These are phyloP conservation scores for Perodicticus potto DNA, from an alignment of 2,797 vertebrate species.

Conservation along the genomic window DNA sequence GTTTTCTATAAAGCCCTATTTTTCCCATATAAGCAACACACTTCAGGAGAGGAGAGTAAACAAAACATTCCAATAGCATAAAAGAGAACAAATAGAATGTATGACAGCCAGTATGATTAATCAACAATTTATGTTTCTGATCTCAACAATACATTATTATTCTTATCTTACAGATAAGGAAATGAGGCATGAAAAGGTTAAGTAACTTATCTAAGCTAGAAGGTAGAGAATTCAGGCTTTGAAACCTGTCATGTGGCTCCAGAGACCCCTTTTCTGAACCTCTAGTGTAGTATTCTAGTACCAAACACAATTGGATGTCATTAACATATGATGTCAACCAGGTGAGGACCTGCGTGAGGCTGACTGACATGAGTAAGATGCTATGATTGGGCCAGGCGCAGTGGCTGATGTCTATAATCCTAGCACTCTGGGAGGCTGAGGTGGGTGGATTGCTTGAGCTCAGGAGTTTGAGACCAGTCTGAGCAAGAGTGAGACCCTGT, in stretches of 20 bases:
- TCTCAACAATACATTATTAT: constrained; percentile 8
- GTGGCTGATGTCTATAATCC: no score
- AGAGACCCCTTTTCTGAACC: background rate
- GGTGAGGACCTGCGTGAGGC: background rate
- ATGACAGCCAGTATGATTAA: background rate
- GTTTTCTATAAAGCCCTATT: background rate
- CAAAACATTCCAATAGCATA: background rate
- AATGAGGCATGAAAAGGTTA: constrained; percentile 4
- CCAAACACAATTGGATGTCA: background rate
- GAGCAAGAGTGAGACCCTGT: no score
- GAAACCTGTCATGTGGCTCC: background rate
- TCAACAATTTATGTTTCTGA: constrained; percentile 2
- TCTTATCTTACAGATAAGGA: constrained; percentile 17
- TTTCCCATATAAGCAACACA: background rate
- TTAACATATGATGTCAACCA: background rate
- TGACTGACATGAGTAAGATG: background rate
- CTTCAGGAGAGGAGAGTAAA: background rate
- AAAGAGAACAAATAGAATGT: background rate
- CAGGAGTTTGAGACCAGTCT: no score
- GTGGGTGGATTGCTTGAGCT: no score
- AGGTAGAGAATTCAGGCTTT: constrained; percentile 29
- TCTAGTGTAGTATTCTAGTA: background rate
- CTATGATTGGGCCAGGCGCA: no score
- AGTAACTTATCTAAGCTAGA: background rate
- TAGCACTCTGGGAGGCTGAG: no score